A percentile compares a stretch with the other conserved stretches of the same genome.
These are phyloP conservation scores for Xiphophorus hellerii DNA, from an alignment of 2,113 vertebrate genomes.

Conservation along the genomic window DNA sequence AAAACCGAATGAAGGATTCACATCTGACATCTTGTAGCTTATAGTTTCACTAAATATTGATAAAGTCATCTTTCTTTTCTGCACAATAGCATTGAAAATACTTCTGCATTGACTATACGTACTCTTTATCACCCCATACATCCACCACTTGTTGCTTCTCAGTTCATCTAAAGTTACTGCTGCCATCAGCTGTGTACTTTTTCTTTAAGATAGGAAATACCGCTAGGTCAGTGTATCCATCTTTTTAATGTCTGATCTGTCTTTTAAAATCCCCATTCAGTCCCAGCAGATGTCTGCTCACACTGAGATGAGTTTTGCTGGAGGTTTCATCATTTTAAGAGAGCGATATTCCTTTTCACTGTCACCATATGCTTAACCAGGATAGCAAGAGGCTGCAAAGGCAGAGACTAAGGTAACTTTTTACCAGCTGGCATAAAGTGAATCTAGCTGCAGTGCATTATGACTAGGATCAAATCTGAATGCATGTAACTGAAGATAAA, in stretches of 20 bases:
- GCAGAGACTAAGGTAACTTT: background rate
- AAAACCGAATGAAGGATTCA: conserved; percentile 9
- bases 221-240: too few species aligned
- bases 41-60: background rate
- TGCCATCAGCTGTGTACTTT: background rate
- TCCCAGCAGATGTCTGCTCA: too few species aligned
- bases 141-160: background rate
- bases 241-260: too few species aligned
- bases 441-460: background rate
- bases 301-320: too few species aligned
- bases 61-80: background rate
- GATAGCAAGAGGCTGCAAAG: too few species aligned
- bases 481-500: too few species aligned
- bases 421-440: background rate
- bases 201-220: background rate
- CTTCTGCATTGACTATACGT: background rate
- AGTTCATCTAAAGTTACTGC: background rate
- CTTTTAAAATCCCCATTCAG: too few species aligned
- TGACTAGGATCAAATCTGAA: background rate
- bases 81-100: background rate
- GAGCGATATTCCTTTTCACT: too few species aligned
- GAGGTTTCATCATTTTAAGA: too few species aligned
- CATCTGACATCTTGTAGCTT: background rate
- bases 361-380: too few species aligned
- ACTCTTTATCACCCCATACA: too few species aligned